phyloP scores from a whole-genome alignment of 2,888 invertebrate species.

The Noctua fimbriata region DNA sequence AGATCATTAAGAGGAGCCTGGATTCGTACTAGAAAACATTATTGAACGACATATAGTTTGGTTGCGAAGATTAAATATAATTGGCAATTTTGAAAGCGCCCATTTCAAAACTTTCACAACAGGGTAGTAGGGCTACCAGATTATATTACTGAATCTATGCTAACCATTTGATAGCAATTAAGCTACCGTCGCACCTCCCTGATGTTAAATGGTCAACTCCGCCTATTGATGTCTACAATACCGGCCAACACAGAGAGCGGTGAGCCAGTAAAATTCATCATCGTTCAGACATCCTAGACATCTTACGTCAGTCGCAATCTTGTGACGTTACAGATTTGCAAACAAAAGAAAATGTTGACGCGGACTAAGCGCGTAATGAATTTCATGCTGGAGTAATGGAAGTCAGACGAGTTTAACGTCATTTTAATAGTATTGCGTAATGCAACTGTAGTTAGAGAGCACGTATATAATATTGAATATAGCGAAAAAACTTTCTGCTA shows the following conservation, averaged over 20 bases:
- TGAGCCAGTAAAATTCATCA: not conserved
- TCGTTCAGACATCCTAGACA: conserved; percentile 2
- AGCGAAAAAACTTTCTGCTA: not conserved
- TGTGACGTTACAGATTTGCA: conserved; percentile 34
- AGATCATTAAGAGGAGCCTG: conserved; percentile 14
- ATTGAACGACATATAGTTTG: not conserved
- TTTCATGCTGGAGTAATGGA: conserved; percentile 23
- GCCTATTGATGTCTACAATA: not conserved
- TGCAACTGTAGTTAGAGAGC: not conserved
- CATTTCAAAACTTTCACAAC: not conserved
- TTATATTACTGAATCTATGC: not conserved
- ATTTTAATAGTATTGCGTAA: conserved; percentile 15
- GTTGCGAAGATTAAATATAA: conserved; percentile 6
- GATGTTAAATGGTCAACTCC: not conserved
- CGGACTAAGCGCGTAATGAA: conserved; percentile 18
- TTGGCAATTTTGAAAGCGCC: not conserved
- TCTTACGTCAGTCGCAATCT: conserved; percentile 13
- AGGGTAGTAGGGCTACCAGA: not conserved
- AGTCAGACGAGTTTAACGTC: conserved; percentile 13
- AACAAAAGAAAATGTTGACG: conserved; percentile 28
- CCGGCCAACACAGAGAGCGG: not conserved
- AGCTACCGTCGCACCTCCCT: not conserved
- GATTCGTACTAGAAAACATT: not conserved
- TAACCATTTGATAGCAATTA: not conserved
- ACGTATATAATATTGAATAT: not conserved